Conservation (phyloP, 2,113 vertebrate species). For the Pterocles orientalis region DNA sequence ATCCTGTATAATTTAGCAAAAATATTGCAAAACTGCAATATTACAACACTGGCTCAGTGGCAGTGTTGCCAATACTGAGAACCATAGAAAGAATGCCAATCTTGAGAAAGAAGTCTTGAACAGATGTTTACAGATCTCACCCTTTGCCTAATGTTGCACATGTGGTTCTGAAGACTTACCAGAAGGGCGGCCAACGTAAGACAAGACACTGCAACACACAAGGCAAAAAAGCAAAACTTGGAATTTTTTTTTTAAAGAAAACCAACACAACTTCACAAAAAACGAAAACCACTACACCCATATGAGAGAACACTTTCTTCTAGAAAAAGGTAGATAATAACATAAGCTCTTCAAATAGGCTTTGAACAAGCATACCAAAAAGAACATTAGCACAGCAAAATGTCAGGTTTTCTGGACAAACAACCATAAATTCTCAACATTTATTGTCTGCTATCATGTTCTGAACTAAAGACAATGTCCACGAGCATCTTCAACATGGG, state of each 20-base stretch:
- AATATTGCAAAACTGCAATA: not conserved
- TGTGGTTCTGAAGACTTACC: not conserved
- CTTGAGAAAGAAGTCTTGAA: not conserved
- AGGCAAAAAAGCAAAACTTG: not conserved
- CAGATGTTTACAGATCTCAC: not conserved
- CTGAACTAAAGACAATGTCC: not conserved
- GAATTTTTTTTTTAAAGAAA: no score
- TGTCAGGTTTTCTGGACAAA: not conserved
- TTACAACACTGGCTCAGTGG: not conserved
- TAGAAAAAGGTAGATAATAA: not conserved
- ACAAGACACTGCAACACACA: not conserved
- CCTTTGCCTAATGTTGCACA: not conserved
- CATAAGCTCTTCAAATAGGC: not conserved
- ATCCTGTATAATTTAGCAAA: not conserved
- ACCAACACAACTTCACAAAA: not conserved
- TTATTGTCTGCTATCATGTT: not conserved
- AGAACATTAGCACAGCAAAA: not conserved
- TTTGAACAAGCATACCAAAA: not conserved
- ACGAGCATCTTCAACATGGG: fast-evolving
- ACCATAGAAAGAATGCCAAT: fast-evolving
- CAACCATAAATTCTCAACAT: not conserved
- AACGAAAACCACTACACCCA: not conserved
- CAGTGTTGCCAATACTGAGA: fast-evolving
- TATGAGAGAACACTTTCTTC: not conserved
- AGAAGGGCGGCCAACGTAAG: not conserved